Evolutionary conservation across 2,888 invertebrate species (phyloP).

Genomic region (Cantharis nigra): DNA sequence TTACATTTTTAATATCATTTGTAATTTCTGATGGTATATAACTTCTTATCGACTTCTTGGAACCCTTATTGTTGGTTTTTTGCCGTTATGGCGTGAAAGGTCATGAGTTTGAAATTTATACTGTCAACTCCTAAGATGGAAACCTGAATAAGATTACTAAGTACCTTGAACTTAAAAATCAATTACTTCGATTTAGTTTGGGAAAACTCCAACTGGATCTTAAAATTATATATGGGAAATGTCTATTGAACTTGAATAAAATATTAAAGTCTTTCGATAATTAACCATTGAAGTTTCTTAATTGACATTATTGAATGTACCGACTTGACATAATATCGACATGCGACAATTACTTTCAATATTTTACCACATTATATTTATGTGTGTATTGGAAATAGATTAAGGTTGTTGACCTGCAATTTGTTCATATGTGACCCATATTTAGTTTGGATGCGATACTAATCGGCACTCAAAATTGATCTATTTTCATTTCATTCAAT

Average conservation of each 20-base stretch:
- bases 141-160: not conserved
- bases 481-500: not conserved
- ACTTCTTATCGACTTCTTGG: not conserved
- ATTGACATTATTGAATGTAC: not conserved
- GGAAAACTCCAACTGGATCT: not conserved
- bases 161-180: slow-evolving; percentile 11
- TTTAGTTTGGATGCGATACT: not conserved
- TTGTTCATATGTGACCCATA: not conserved
- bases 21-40: not conserved
- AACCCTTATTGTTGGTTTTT: not conserved
- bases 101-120: not conserved
- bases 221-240: not conserved
- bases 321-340: not conserved
- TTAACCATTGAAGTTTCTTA: not conserved
- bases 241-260: not conserved
- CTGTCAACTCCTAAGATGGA: not conserved
- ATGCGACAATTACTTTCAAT: not conserved
- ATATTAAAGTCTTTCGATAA: not conserved
- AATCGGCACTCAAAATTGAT: not conserved
- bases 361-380: not conserved
- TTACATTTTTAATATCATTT: not conserved
- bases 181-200: not conserved
- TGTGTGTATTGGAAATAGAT: not conserved
- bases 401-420: not conserved
- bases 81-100: slow-evolving; percentile 14